A percentile compares a stretch with the other conserved stretches of the same genome.
Evolutionary conservation across 2,113 vertebrate genomes (phyloP).

Genomic region (Peromyscus maniculatus): DNA sequence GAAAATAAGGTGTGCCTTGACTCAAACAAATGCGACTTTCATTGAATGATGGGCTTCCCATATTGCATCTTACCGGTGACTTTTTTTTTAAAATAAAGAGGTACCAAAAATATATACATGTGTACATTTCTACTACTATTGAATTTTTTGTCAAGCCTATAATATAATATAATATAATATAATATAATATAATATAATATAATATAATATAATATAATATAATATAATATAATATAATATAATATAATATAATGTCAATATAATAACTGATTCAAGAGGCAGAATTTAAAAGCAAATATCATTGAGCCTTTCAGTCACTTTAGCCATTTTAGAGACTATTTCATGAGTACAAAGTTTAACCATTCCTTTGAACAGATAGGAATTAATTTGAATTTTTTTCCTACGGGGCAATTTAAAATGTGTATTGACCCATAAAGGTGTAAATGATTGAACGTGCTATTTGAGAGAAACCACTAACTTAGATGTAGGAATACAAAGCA

Average conservation of each 20-base stretch:
- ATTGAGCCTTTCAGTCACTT: slow-evolving; percentile 6
- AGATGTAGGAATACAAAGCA: slow-evolving; percentile 1
- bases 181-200: no score
- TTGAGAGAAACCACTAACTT: slow-evolving; percentile 55
- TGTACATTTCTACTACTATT: slow-evolving; percentile 11
- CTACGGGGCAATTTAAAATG: slow-evolving; percentile 71
- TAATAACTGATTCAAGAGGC: slow-evolving; percentile 1
- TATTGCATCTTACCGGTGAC: neutral
- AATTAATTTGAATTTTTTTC: slow-evolving; percentile 58
- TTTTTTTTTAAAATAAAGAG: slow-evolving; percentile 66
- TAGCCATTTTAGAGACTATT: slow-evolving; percentile 40
- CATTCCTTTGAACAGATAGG: slow-evolving; percentile 50
- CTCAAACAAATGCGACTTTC: neutral
- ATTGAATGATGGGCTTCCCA: neutral
- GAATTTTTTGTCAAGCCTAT: slow-evolving; percentile 8
- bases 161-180: no score
- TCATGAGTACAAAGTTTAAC: neutral
- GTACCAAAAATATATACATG: neutral
- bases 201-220: no score
- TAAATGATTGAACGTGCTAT: slow-evolving; percentile 55
- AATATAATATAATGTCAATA: neutral
- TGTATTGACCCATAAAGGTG: slow-evolving; percentile 51
- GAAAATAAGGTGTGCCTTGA: neutral
- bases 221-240: no score
- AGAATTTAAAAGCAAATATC: slow-evolving; percentile 34